phyloP scores from a whole-genome alignment of 2,113 vertebrate species.

The Solea senegalensis region DNA sequence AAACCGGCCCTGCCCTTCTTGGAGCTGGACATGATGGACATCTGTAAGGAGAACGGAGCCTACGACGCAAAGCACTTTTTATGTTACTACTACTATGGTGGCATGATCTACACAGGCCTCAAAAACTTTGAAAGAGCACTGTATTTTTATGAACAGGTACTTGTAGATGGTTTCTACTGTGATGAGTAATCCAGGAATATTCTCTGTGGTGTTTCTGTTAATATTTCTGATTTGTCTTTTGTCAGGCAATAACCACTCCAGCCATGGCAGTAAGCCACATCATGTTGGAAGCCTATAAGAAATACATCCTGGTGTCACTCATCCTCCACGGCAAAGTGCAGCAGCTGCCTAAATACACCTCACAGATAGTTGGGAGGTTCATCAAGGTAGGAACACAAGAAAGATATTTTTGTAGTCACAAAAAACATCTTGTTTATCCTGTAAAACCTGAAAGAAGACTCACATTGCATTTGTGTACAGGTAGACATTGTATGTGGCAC shows the following conservation, averaged over 20 bases:
- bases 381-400: constrained; percentile 87
- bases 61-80: constrained; percentile 99
- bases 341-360: constrained; percentile 97
- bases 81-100: constrained; percentile 99
- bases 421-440: too few species aligned
- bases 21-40: constrained; percentile 99
- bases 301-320: constrained; percentile 98
- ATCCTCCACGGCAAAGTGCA: constrained; percentile 98
- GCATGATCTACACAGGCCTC: constrained; percentile 99
- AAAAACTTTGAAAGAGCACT: constrained; percentile 99
- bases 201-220: background rate
- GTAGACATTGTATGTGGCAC: too few species aligned
- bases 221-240: background rate
- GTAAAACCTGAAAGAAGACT: too few species aligned
- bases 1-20: constrained; percentile 96
- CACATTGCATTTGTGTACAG: too few species aligned
- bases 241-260: constrained; percentile 97
- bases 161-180: background rate
- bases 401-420: too few species aligned
- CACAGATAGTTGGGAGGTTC: constrained; percentile 98
- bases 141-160: constrained; percentile 98
- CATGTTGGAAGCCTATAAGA: constrained; percentile 99
- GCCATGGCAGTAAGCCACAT: constrained; percentile 99
- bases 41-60: constrained; percentile 98
- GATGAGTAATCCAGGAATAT: background rate